These are phyloP conservation scores for Meghimatium bilineatum DNA, from an alignment of 2,888 invertebrate species.

Conservation along the genomic window DNA sequence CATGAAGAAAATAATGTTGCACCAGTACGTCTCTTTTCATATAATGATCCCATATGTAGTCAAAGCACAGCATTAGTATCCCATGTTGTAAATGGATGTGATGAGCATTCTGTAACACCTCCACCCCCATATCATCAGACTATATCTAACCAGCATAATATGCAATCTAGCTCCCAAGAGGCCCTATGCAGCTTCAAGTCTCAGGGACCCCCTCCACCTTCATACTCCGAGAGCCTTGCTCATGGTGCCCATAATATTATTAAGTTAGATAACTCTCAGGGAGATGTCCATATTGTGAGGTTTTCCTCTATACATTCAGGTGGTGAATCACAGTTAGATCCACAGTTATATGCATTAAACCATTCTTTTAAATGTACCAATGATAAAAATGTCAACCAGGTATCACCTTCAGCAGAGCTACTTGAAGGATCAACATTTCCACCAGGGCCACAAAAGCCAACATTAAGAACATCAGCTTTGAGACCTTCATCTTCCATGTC, in stretches of 20 bases:
- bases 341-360: background rate
- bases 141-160: constrained; percentile 11
- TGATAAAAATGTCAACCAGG: background rate
- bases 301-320: background rate
- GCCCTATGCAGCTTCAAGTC: constrained; percentile 8
- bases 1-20: background rate
- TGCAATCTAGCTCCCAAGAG: constrained; percentile 1
- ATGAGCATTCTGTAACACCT: background rate
- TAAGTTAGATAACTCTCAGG: background rate
- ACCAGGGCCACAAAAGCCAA: background rate
- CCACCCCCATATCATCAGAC: constrained; percentile 6
- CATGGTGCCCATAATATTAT: background rate
- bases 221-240: constrained; percentile 9
- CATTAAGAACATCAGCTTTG: background rate
- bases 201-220: constrained; percentile 23
- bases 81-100: background rate
- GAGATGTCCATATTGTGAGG: background rate
- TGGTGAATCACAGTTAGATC: background rate
- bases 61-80: background rate
- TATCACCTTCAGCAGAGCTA: background rate
- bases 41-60: background rate
- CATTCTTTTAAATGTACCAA: background rate
- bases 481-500: background rate
- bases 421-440: background rate
- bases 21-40: background rate